phyloP scores from a whole-genome alignment of 2,888 invertebrate species.

The Stenolophus ochropezus region DNA sequence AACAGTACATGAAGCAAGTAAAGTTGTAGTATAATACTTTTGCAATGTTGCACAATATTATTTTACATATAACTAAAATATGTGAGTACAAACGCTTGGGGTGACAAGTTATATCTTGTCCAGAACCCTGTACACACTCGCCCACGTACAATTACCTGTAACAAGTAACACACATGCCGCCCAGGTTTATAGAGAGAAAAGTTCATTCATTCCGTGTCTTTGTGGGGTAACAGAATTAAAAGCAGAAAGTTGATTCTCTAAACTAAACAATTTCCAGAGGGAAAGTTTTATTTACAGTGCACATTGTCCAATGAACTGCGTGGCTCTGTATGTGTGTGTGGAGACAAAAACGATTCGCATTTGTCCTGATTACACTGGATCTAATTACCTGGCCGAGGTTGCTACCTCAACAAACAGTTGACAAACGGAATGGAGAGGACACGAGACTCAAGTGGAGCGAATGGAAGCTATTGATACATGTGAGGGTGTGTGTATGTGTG shows the following conservation, averaged over 20 bases:
- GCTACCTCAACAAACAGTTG: slow-evolving; percentile 32
- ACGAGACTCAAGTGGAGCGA: not conserved
- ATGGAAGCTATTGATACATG: not conserved
- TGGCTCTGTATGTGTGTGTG: not conserved
- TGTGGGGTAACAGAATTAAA: not conserved
- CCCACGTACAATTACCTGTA: no score
- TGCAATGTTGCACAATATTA: no score
- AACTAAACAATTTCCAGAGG: slow-evolving; percentile 2
- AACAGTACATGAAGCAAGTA: no score
- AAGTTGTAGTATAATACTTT: no score
- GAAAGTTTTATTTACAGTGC: slow-evolving; percentile 17
- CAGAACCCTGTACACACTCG: no score
- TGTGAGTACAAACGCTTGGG: no score
- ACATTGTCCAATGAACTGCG: slow-evolving; percentile 13
- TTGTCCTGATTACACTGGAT: slow-evolving; percentile 38
- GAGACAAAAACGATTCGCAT: slow-evolving; percentile 29
- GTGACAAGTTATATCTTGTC: no score
- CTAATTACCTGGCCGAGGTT: slow-evolving; percentile 20
- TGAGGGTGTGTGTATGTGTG: not conserved
- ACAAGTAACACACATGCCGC: not conserved
- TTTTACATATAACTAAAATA: no score
- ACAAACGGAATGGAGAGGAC: slow-evolving; percentile 9
- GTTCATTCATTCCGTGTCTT: not conserved
- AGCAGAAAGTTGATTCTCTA: not conserved
- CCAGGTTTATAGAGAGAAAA: not conserved